These are phyloP conservation scores for Bettongia penicillata DNA, from an alignment of 2,113 vertebrate genomes.

Conservation along the genomic window DNA sequence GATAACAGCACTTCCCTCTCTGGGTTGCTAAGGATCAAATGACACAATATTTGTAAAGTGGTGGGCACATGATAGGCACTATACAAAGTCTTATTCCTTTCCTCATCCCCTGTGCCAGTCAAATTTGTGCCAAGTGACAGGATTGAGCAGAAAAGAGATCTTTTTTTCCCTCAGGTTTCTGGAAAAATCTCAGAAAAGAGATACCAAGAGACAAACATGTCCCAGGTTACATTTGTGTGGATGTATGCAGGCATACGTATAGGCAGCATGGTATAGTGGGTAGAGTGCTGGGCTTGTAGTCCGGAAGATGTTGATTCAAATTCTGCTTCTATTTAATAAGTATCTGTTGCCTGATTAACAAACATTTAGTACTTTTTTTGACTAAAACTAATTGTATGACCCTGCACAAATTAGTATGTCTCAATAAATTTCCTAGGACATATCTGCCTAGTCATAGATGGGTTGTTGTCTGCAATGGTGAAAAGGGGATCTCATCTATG, in stretches of 20 bases:
- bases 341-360: not conserved
- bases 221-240: not conserved
- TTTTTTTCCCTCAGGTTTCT: not conserved
- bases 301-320: not conserved
- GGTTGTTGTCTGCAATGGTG: not conserved
- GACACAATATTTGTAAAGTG: not conserved
- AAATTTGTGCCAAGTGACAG: not conserved
- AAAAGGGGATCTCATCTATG: not conserved
- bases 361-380: not conserved
- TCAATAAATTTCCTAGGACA: not conserved
- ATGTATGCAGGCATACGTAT: not conserved
- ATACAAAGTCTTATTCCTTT: not conserved
- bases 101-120: not conserved
- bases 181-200: not conserved
- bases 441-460: not conserved
- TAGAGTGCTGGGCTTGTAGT: not conserved
- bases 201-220: not conserved
- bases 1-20: not conserved
- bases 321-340: not conserved
- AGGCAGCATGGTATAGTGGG: not conserved
- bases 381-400: not conserved
- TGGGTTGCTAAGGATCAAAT: not conserved
- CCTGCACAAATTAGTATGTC: not conserved
- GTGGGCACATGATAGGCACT: not conserved
- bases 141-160: not conserved